phyloP scores from a whole-genome alignment of 2,888 invertebrate genomes.

The Sarcophaga caerulescens region DNA sequence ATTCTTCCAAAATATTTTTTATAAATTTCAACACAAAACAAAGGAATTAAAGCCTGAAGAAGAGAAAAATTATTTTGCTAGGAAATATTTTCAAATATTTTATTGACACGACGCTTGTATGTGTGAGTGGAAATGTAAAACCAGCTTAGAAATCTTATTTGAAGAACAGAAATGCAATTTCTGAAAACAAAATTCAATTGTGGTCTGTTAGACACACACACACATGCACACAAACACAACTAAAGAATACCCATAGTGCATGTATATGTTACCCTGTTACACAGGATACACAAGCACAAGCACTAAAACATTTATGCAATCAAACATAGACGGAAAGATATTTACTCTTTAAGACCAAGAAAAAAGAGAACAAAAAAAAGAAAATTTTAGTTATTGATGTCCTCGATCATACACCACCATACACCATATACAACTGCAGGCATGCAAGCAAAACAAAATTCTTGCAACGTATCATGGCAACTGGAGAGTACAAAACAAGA shows the following conservation, averaged over 20 bases:
- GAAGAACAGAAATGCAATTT: constrained; percentile 43
- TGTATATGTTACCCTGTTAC: background rate
- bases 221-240: background rate
- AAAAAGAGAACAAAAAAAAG: background rate
- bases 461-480: background rate
- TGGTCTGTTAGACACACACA: constrained; percentile 33
- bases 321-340: constrained; percentile 33
- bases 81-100: constrained; percentile 39
- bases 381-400: constrained; percentile 44
- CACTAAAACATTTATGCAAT: constrained; percentile 28
- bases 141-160: constrained; percentile 5
- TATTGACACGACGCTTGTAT: constrained; percentile 30
- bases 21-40: constrained; percentile 7
- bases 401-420: constrained; percentile 11
- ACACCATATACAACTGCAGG: background rate
- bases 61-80: constrained; percentile 29
- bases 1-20: constrained; percentile 17
- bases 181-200: constrained; percentile 55
- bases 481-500: background rate
- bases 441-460: background rate
- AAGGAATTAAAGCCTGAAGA: constrained; percentile 12
- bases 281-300: background rate
- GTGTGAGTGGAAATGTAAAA: background rate
- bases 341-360: constrained; percentile 21
- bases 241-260: background rate